Base-by-base conservation (phyloP, 2,797 vertebrate genomes). In the Sebastes glaucus region DNA sequence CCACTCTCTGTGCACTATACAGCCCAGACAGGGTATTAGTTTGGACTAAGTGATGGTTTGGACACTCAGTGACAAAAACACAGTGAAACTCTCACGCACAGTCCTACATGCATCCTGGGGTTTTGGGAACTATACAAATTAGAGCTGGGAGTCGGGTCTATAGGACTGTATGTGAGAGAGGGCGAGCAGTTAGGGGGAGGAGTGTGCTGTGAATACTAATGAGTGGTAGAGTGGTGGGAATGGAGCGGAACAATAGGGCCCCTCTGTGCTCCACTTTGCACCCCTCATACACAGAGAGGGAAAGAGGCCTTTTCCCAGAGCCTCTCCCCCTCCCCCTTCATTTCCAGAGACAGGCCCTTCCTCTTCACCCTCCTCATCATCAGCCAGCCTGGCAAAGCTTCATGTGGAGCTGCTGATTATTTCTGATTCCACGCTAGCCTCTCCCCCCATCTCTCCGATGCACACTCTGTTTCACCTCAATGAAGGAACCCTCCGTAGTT, bases 191-290 rank as follows among this genome's bases (percentile, higher is more conserved):
- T 89, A 95, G 95, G 94, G 95, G 95, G 95, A 95, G 95, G 94
- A 95, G 93, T 95, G 95, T 95, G 95, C 92, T 92, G 91, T 91
- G 96, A 96, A 95, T 95, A 91, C 78, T 96, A 96, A 96, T 96
- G 93, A 96, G 94, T 87, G 78, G 87, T 93, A 89, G 95, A 96
- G 95, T 96, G 94, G 96, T 96, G 96, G 95, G 96, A 96, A 96
- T 96, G 93, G 89, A 94, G 92, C 64, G 67, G 93, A 94, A 96
- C 95, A 96, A 96, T 96, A 95, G 96, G 90, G 95, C 89, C 93
- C 94, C 95, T 96, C 96, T 96, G 95, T 97, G 96, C 93, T 96
- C 93, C 94, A 95, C 93, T 96, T 93, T 92, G 94, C 94, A 94
- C 96, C 96, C 95, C 96, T 95, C 96, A 93, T 94, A 94, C 94